A percentile compares a stretch with the other conserved stretches of the same genome.
Evolutionary conservation across 2,888 invertebrate genomes (phyloP).

Genomic region (Nycteola revayana): DNA sequence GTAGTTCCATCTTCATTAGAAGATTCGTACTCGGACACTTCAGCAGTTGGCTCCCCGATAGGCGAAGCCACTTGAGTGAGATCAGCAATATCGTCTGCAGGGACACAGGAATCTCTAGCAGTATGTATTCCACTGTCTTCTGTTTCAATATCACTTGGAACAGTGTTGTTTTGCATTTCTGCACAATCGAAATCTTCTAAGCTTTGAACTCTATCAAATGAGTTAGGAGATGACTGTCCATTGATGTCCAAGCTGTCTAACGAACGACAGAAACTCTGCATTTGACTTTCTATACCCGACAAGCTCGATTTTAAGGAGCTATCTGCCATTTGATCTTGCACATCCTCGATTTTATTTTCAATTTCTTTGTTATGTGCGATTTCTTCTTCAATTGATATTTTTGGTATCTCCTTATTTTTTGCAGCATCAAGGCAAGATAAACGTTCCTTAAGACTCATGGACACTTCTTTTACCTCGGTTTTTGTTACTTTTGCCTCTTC

Average conservation of each 20-base stretch:
- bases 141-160: constrained; percentile 84
- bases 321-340: constrained; percentile 51
- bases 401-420: constrained; percentile 72
- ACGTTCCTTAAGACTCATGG: constrained; percentile 78
- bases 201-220: constrained; percentile 84
- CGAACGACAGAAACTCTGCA: constrained; percentile 84
- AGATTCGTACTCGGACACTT: constrained; percentile 71
- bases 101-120: constrained; percentile 89
- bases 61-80: constrained; percentile 74
- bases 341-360: constrained; percentile 46
- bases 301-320: constrained; percentile 62
- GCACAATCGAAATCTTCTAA: constrained; percentile 83
- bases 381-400: constrained; percentile 67
- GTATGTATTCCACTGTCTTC: constrained; percentile 92
- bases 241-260: constrained; percentile 85
- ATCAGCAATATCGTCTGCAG: constrained; percentile 88
- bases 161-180: constrained; percentile 82
- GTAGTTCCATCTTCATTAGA: constrained; percentile 66
- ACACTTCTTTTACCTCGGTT: constrained; percentile 74
- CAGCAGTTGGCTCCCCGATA: constrained; percentile 67
- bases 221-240: constrained; percentile 74
- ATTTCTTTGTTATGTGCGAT: constrained; percentile 47
- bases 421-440: constrained; percentile 76
- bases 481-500: constrained; percentile 63
- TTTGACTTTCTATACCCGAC: constrained; percentile 78